Evolutionary conservation across 2,113 vertebrate species (phyloP), one percentile per base, ranked within the genome.

Genomic region (Strix aluco): DNA sequence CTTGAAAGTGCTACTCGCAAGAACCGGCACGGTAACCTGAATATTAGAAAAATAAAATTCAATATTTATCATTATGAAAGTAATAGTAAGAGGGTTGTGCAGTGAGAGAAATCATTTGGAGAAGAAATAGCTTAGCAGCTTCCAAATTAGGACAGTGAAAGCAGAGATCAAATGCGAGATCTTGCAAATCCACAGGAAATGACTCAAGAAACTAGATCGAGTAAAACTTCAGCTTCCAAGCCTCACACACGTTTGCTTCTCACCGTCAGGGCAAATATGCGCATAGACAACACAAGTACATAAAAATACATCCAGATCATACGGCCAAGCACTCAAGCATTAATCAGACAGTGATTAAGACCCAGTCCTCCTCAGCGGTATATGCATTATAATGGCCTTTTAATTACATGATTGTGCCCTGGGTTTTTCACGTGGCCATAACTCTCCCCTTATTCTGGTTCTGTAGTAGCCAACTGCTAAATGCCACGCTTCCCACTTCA

Each of bases 151-250:
- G 86, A 69, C 65, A 85, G 70, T 40, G 87, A 95, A 86, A 95
- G 81, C 73, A 73, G 73, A 91, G 89, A 93, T 89, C 94, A 89
- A 72, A 75, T 54, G 69, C 4, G 57, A 84, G 88, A 91, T 77
- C 71, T 90, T 16, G 15, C 49, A 93, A 93, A 95, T 94, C 92
- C 79, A 77, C 70, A 91, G 84, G 91, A 96, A 96, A 92, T 92
- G n/a, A 96, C 83, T 97, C 70, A 80, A 92, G 74, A 58, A 94
- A 85, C 20, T 52, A 92, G 78, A 95, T 70, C 6, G 9, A 75
- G 81, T 79, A 70, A 54, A 91, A 54, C 54, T 87, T 58, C 38
- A 59, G 32, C 69, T 90, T 79, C 51, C 58, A 32, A 91, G 71
- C 44, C 83, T 84, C 92, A 84, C 46, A 40, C 25, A 40, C 23